phyloP scores from a whole-genome alignment of 2,113 vertebrate species.

The Nansenia antarctica region DNA sequence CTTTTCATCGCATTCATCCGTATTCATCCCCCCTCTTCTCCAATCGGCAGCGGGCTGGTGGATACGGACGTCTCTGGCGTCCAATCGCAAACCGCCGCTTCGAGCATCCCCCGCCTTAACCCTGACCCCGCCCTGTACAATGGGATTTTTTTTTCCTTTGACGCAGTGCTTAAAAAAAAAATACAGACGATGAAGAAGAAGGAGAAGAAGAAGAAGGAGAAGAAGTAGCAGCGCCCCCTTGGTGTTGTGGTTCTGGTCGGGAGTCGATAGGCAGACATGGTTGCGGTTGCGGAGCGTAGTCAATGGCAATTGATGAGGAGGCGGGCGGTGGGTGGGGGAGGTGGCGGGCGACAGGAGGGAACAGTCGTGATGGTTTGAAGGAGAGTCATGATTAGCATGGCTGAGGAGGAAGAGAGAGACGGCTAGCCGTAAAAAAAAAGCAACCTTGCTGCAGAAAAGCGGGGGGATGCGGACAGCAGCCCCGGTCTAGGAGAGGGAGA shows the following conservation, averaged over 20 bases:
- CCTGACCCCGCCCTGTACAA: conserved; percentile 66
- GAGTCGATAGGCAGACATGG: conserved; percentile 53
- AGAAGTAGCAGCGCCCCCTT: conserved; percentile 20
- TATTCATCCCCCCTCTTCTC: conserved; percentile 69
- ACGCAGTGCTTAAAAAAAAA: conserved; percentile 65
- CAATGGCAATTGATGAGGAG: conserved; percentile 48
- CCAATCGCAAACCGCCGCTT: conserved; percentile 64
- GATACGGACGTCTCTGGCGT: conserved; percentile 44
- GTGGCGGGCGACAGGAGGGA: conserved; percentile 23
- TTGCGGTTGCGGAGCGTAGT: conserved; percentile 49
- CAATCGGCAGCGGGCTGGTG: conserved; percentile 55
- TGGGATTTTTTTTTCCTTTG: conserved; percentile 64
- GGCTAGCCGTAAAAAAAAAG: background rate
- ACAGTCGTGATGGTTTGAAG: conserved; percentile 47
- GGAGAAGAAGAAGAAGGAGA: conserved; percentile 28
- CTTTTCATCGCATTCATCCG: conserved; percentile 74
- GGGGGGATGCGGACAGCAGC: conserved; percentile 3
- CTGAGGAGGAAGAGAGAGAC: conserved; percentile 11
- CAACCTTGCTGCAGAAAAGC: conserved; percentile 7
- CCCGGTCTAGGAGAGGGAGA: background rate
- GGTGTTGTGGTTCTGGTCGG: conserved; percentile 35
- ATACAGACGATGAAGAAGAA: conserved; percentile 27
- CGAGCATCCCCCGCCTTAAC: conserved; percentile 54
- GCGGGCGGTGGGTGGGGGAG: conserved; percentile 26
- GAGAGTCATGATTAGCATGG: conserved; percentile 58